phyloP scores from a whole-genome alignment of 2,113 vertebrate genomes.

The Bubo bubo region DNA sequence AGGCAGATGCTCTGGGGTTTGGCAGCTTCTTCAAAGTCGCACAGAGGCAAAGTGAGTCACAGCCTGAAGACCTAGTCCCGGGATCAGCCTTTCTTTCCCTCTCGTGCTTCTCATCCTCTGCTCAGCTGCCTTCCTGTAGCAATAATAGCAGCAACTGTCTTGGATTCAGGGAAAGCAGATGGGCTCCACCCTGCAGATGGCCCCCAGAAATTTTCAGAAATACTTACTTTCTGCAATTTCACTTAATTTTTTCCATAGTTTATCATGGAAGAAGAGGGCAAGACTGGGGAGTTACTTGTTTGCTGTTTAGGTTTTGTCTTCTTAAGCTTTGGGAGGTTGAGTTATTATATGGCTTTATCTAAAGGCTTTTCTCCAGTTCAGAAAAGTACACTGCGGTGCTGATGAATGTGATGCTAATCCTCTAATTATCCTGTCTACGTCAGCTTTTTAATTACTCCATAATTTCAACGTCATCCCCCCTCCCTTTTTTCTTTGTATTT shows the following conservation, averaged over 20 bases:
- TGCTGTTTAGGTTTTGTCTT: neutral
- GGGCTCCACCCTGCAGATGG: neutral
- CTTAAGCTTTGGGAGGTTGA: neutral
- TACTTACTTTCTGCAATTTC: neutral
- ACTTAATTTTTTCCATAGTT: neutral
- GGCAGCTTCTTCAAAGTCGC: neutral
- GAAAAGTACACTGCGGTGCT: neutral
- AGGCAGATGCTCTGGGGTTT: neutral
- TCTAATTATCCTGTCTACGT: neutral
- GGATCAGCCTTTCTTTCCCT: neutral
- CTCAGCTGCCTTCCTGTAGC: neutral
- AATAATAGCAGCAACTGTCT: neutral
- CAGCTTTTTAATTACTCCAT: neutral
- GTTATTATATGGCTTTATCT: neutral
- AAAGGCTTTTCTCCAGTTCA: neutral
- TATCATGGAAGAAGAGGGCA: neutral
- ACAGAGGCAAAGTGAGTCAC: neutral
- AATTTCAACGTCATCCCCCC: neutral
- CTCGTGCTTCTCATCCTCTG: neutral
- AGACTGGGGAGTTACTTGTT: neutral
- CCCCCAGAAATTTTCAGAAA: neutral
- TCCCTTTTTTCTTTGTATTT: neutral
- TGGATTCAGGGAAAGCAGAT: neutral
- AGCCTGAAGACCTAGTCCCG: neutral
- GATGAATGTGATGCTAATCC: neutral